Conservation (phyloP, 1,140 invertebrate genomes). For the Drosophila lini region DNA sequence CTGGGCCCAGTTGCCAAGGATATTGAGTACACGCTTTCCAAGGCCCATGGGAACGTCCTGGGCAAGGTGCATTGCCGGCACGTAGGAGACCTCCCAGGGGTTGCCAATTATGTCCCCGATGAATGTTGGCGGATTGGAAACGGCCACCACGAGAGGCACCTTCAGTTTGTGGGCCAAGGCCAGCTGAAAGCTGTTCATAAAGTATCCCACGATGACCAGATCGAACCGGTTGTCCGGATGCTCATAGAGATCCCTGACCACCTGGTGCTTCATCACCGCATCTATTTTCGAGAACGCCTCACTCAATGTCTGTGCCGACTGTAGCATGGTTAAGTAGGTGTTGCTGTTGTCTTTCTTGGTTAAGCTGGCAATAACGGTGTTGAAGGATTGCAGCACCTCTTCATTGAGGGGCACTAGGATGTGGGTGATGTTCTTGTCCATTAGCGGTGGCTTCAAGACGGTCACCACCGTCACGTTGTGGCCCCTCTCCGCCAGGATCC, state of each 20-base stretch:
- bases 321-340: slow-evolving; percentile 4
- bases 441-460: slow-evolving; percentile 46
- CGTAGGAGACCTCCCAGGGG: slow-evolving; percentile 54
- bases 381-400: slow-evolving; percentile 20
- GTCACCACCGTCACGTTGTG: slow-evolving; percentile 77
- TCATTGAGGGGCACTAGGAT: slow-evolving; percentile 44
- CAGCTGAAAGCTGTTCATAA: slow-evolving; percentile 68
- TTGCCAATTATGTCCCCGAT: slow-evolving; percentile 55
- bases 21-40: slow-evolving; percentile 35
- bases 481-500: slow-evolving; percentile 62
- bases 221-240: slow-evolving; percentile 64
- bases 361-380: slow-evolving; percentile 14
- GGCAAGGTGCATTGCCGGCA: slow-evolving; percentile 33
- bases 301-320: background rate
- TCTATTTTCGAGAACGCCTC: slow-evolving; percentile 48
- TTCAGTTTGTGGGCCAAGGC: slow-evolving; percentile 68
- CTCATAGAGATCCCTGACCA: slow-evolving; percentile 58
- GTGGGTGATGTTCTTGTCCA: slow-evolving; percentile 48
- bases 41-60: slow-evolving; percentile 26
- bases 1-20: background rate
- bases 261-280: slow-evolving; percentile 34
- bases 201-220: slow-evolving; percentile 63
- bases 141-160: slow-evolving; percentile 50
- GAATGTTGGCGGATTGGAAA: slow-evolving; percentile 28
- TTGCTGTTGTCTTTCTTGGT: slow-evolving; percentile 32